Evolutionary conservation across 2,888 invertebrate genomes (phyloP), one percentile per base, ranked within the genome.

Genomic region (Sylvicola fuscatus): DNA sequence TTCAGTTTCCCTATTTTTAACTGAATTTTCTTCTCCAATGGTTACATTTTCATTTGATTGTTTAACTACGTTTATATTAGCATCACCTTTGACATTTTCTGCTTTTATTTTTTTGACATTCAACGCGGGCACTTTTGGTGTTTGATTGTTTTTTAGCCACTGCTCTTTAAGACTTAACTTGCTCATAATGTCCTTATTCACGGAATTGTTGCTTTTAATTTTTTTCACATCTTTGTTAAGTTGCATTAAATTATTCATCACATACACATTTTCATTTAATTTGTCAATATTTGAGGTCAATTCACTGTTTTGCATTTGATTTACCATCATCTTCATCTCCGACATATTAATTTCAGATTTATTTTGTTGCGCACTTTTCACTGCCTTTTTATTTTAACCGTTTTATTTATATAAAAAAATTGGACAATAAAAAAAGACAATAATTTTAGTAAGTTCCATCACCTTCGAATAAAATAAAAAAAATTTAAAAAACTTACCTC

Each of bases 401-500:
- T 16, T 34, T 38, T 33, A 32, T 30, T 43, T 40, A 36, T 36
- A 38, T 36, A 27, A 21, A 21, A 6, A 21, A 21, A 21, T 6
- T 4, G 21, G 8, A 21, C 8, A 21, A 21, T 21, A 21, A 21
- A 21, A 12, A 16, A 32, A 10, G 12, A 4, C 5, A 10, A 30
- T 13, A 30, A 8, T 27, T 12, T 10, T 13, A 4, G 12, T 30
- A 13, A 27, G 27, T 27, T 10, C 27, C 27, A 27, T 11, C 27
- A 27, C 27, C 27, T 27, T 27, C 5, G 12, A 8, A 11, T 5
- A 6, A 30, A 30, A 7, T 12, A 30, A 7, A 4, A 30, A 30
- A 27, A 27, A 8, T 8, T 27, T 27, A 27, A 27, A 27, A 27
- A 27, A 27, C 58, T 66, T 65, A 76, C 77, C 74, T 77, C 77